These are phyloP conservation scores for Galagoides demidoff DNA, from an alignment of 2,797 vertebrate species.

Conservation along the genomic window DNA sequence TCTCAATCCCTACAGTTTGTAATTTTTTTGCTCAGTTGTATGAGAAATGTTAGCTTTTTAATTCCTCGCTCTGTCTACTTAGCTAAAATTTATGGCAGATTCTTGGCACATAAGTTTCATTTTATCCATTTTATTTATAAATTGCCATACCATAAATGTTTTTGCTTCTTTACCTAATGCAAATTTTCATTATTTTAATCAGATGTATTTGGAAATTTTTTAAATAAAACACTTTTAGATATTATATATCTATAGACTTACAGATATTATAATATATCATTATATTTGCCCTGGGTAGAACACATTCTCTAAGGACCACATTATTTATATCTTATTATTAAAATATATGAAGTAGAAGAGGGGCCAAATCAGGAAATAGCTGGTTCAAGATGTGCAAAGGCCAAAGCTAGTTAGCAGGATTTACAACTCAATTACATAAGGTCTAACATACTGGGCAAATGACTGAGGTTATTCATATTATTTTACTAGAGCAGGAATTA, in stretches of 20 bases:
- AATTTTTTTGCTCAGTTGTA: background rate
- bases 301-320: background rate
- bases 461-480: constrained; percentile 9
- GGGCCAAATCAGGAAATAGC: background rate
- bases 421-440: constrained; percentile 15
- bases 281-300: background rate
- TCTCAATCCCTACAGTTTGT: background rate
- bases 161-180: background rate
- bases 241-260: too few relatives aligned
- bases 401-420: constrained; percentile 48
- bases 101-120: background rate
- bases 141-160: background rate
- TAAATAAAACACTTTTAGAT: constrained; percentile 6
- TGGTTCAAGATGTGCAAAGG: background rate
- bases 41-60: background rate
- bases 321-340: background rate
- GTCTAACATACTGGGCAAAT: constrained; percentile 17
- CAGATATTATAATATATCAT: too few relatives aligned
- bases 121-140: background rate
- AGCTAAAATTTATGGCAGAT: background rate
- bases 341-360: background rate
- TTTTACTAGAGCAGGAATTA: constrained; percentile 17
- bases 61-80: background rate
- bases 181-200: background rate
- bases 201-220: background rate